Evolutionary conservation across 2,888 invertebrate species (phyloP).

Genomic region (Neocrepidodera transversa): DNA sequence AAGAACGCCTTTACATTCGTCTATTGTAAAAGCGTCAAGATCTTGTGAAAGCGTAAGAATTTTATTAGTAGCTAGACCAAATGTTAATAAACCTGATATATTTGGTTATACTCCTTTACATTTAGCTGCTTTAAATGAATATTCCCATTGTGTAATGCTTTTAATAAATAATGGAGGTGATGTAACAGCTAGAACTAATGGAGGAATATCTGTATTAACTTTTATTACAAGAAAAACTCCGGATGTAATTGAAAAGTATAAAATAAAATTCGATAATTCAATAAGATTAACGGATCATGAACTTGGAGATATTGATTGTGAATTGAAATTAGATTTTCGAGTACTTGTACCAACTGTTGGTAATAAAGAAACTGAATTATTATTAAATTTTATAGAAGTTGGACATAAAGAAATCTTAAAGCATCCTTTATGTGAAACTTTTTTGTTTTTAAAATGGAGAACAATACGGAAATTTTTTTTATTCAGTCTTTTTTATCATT

Average conservation of each 20-base stretch:
- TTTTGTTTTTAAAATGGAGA: conserved; percentile 83
- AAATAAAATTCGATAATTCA: conserved; percentile 73
- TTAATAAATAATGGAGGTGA: conserved; percentile 82
- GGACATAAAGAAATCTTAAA: conserved; percentile 80
- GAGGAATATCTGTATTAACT: conserved; percentile 79
- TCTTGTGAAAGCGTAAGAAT: conserved; percentile 74
- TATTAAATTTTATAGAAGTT: conserved; percentile 78
- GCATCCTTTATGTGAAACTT: conserved; percentile 86
- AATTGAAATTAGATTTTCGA: conserved; percentile 73
- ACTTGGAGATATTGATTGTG: conserved; percentile 85
- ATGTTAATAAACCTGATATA: conserved; percentile 78
- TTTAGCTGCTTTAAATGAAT: conserved; percentile 83
- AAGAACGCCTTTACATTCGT: conserved; percentile 79
- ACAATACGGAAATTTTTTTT: conserved; percentile 83
- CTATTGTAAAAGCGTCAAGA: conserved; percentile 79
- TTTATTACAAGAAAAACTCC: conserved; percentile 87
- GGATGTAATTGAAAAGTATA: conserved; percentile 74
- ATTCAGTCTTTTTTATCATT: conserved; percentile 78
- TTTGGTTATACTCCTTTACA: conserved; percentile 87
- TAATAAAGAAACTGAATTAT: conserved; percentile 76
- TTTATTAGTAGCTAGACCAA: conserved; percentile 71
- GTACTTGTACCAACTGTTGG: conserved; percentile 68
- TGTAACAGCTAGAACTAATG: conserved; percentile 80
- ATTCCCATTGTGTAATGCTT: conserved; percentile 76
- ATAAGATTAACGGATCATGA: conserved; percentile 82